Percentiles rank a stretch among this genome's conserved stretches.
Conservation (phyloP, 1,140 invertebrate genomes). For the Lepeophtheirus salmonis region DNA sequence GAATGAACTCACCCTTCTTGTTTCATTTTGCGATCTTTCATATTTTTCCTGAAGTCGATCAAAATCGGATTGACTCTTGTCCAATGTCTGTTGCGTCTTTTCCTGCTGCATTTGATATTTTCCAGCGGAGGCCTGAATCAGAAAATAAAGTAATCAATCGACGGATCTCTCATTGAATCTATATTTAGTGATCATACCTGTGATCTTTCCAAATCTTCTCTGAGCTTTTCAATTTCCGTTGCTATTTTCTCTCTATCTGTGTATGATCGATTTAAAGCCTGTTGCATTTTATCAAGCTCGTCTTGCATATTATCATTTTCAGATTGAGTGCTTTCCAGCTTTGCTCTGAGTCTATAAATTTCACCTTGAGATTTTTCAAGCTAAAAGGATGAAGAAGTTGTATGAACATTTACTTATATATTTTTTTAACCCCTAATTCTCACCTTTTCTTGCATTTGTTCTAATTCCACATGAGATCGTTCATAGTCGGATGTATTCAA, state of each 20-base stretch:
- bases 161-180: too few relatives aligned
- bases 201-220: slow-evolving; percentile 68
- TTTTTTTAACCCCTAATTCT: too few relatives aligned
- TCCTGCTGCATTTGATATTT: slow-evolving; percentile 75
- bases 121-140: slow-evolving; percentile 45
- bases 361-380: slow-evolving; percentile 74
- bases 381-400: not conserved
- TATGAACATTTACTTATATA: too few relatives aligned
- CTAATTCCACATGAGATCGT: slow-evolving; percentile 54
- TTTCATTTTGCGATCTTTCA: slow-evolving; percentile 56
- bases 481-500: slow-evolving; percentile 60
- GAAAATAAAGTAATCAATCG: too few relatives aligned
- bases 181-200: too few relatives aligned
- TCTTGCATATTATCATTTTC: slow-evolving; percentile 78
- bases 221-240: slow-evolving; percentile 60
- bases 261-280: slow-evolving; percentile 20
- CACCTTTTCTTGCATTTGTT: slow-evolving; percentile 68
- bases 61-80: slow-evolving; percentile 72
- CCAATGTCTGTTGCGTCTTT: slow-evolving; percentile 62
- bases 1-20: slow-evolving; percentile 50
- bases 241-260: slow-evolving; percentile 42
- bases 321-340: slow-evolving; percentile 77
- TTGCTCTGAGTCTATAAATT: slow-evolving; percentile 75
- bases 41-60: slow-evolving; percentile 68
- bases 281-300: slow-evolving; percentile 42